Conservation (phyloP, 2,797 vertebrate species). For the Xyrichtys novacula region DNA sequence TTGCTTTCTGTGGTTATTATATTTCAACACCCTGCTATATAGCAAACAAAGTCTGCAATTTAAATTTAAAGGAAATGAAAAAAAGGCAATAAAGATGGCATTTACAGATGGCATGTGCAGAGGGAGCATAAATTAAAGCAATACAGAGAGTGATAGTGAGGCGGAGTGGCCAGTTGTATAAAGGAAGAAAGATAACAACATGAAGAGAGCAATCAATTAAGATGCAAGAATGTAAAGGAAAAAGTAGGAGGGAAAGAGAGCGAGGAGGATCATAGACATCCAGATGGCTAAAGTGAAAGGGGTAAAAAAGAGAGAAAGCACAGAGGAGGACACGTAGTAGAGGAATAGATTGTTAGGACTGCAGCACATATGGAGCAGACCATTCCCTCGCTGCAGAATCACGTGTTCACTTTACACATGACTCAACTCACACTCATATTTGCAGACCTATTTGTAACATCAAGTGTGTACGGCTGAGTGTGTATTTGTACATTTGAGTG, state of each 20-base stretch:
- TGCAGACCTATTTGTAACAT: conserved; percentile 2
- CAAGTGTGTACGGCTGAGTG: conserved; percentile 3
- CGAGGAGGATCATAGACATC: conserved; percentile 2
- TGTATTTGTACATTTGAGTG: neutral
- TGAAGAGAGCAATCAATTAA: neutral
- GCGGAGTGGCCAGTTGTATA: neutral
- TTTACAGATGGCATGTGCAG: neutral
- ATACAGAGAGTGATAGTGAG: neutral
- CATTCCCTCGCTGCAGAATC: conserved; percentile 13
- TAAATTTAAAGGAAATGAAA: neutral
- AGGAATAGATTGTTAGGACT: conserved; percentile 6
- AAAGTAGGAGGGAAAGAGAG: neutral
- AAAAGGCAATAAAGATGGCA: neutral
- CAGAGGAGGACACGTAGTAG: conserved; percentile 5
- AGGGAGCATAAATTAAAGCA: neutral
- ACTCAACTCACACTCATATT: conserved; percentile 39
- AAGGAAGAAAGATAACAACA: neutral
- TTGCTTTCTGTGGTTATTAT: neutral
- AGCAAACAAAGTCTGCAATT: neutral
- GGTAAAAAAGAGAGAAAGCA: neutral
- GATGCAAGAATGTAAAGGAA: neutral
- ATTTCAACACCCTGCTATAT: neutral
- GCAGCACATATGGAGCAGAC: conserved; percentile 39
- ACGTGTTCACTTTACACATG: conserved; percentile 43
- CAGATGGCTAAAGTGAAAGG: conserved; percentile 41